These are phyloP conservation scores for Sus cebifrons DNA, from an alignment of 2,797 vertebrate genomes.

Conservation along the genomic window DNA sequence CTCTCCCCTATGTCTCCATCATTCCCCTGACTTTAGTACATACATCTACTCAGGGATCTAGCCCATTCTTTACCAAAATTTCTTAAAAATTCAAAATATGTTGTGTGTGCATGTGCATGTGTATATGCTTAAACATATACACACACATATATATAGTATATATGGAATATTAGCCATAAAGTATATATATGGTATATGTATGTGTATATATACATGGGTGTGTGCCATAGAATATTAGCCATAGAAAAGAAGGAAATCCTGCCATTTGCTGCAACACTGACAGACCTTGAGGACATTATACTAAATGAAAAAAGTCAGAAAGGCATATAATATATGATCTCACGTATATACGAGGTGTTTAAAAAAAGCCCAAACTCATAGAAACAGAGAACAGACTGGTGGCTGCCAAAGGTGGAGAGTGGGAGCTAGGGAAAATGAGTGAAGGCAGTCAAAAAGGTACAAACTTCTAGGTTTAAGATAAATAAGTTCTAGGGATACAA, in stretches of 20 bases:
- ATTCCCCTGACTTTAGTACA: not conserved
- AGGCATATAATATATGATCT: not conserved
- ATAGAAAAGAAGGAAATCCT: not conserved
- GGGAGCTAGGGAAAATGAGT: not conserved
- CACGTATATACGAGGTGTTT: not conserved
- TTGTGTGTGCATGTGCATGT: too few species aligned
- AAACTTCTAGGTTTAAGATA: not conserved
- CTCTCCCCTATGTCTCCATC: not conserved
- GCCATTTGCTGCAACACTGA: not conserved
- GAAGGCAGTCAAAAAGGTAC: not conserved
- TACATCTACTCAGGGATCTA: not conserved
- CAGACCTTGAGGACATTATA: not conserved
- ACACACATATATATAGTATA: too few species aligned
- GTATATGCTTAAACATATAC: too few species aligned
- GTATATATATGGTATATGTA: too few species aligned
- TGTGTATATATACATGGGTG: not conserved
- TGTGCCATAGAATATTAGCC: not conserved
- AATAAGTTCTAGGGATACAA: not conserved
- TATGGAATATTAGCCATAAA: too few species aligned
- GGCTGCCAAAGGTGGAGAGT: not conserved
- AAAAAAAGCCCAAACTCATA: not conserved
- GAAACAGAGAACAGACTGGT: not conserved
- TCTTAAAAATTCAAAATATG: conserved; percentile 16
- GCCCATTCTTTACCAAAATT: not conserved
- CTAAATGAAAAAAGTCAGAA: conserved; percentile 28